Conservation (phyloP, 2,797 vertebrate genomes). For the Pelobates cultripes region DNA sequence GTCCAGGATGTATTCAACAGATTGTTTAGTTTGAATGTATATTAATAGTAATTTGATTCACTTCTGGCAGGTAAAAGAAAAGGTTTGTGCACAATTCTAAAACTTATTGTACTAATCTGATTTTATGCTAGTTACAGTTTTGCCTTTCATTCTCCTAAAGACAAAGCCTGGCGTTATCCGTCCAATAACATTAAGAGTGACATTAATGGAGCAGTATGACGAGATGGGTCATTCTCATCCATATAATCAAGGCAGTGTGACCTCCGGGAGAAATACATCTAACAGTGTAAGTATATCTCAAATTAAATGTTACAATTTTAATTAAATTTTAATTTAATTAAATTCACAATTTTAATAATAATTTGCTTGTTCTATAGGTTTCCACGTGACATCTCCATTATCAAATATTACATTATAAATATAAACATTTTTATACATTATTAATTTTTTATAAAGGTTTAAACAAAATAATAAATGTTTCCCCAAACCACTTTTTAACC, state of each 20-base stretch:
- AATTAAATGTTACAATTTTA: neutral
- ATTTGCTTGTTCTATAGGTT: neutral
- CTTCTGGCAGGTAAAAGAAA: too few relatives aligned
- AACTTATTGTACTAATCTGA: too few relatives aligned
- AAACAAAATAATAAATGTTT: too few relatives aligned
- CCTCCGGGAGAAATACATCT: conserved; percentile 54
- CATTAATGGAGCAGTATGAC: conserved; percentile 69
- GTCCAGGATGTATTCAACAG: too few relatives aligned
- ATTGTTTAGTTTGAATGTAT: too few relatives aligned
- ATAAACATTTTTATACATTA: too few relatives aligned
- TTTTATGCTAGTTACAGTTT: neutral
- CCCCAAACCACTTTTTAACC: too few relatives aligned
- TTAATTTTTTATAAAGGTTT: too few relatives aligned
- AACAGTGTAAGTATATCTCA: neutral
- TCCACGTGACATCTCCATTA: too few relatives aligned
- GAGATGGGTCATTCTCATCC: conserved; percentile 75
- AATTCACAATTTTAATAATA: neutral
- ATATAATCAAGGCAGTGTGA: conserved; percentile 74
- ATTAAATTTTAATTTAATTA: too few relatives aligned
- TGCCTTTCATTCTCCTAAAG: conserved; percentile 60
- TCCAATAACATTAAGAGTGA: conserved; percentile 76
- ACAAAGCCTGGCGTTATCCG: conserved; percentile 91
- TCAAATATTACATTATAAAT: too few relatives aligned
- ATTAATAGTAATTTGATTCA: too few relatives aligned
- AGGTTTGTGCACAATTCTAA: neutral